Base-by-base conservation (phyloP, 2,797 vertebrate species). In the Melanotaenia pygmaea region DNA sequence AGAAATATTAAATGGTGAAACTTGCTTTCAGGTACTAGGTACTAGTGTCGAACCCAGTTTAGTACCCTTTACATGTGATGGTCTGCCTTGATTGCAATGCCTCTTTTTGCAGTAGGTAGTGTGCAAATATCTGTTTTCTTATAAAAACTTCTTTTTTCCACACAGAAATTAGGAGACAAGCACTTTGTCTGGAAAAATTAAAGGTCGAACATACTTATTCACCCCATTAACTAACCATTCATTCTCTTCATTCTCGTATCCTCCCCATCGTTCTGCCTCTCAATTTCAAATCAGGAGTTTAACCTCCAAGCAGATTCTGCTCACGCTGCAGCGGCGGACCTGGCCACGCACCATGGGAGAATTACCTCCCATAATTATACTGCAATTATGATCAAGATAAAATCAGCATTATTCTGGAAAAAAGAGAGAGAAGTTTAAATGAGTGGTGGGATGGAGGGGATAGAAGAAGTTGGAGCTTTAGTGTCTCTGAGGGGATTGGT, bases 291-390 rank as follows among this genome's bases (percentile, higher is more conserved):
- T 83, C 85, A 72, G 77, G 78, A 83, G 79, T 88, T 88, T 82
- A 88, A 92, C 86, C 90, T 92, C 85, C 65, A 3, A 88, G 85
- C 89, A 71, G 80, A 91, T 88, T 82, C 89, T 50, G 80, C 87
- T 91, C 88, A 90, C 84, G 84, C 80, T 58, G 8, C 63, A 57
- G 79, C 85, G 26, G 57, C 76, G 68, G 85, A 91, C 86, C 82
- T 89, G 85, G 84, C 77, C 75, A 28, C 2, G 85, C 86, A 86
- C 88, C 91, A 82, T 57, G 74, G 84, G 91, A 94, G 92, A 91
- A 93, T 92, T 90, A 91, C 89, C 89, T 90, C 85, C 77, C 79
- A 83, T 92, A 92, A 94, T 92, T 92, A 92, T 79, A 91, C 89
- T 30, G 81, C 89, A 93, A 93, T 94, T 94, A 93, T 80, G 81